Base-by-base conservation (phyloP, 1,140 invertebrate genomes). In the Scaptomyza hsui region DNA sequence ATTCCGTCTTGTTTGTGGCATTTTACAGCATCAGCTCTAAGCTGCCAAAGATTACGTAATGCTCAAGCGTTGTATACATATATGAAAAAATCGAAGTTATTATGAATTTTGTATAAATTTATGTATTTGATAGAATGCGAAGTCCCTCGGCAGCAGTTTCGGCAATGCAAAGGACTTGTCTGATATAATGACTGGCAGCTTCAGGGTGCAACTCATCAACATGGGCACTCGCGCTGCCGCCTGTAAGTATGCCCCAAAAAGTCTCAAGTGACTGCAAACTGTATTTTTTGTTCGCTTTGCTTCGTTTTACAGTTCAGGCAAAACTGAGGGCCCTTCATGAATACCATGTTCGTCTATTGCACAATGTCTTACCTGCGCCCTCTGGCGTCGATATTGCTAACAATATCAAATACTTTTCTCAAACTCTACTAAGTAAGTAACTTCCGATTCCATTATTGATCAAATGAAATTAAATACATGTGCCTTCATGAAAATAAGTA, bases 251-350 rank as follows among this genome's bases (percentile, higher is more conserved):
- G 72, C 67, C 70, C 65, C 32, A 80, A 18, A 18, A 63, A 75
- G 86, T 89, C 80, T 89, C 74, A 55, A 35, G 12, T 65, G 13
- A 3, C 26, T 29, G 26, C 13, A 18, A 7, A 16, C 21, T 12
- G 10, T 19, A 6, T 35, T 13, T 9, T 6, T 13, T 24, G 37
- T 52, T 10, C 4, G 12, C 29, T 64, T 15, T 44, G 24, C 5
- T 10, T 16, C 7, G 0, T 6, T 16, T 68, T 93, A 77, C 92
- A 99, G 98, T 99, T 94, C 98, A 98, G 75, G 97, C 98, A 76
- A 99, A 99, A 94, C 96, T 99, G 82, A 94, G 97, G 65, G 99
- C 96, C 91, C 94, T 99, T 74, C 97, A 98, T 92, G 99, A 99
- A 92, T 98, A 96, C 92, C 98, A 99, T 91, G 94, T 97, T 80